A percentile compares a stretch with the other conserved stretches of the same genome.
Conservation (phyloP, 2,888 invertebrate species). For the Bellardia bayeri region DNA sequence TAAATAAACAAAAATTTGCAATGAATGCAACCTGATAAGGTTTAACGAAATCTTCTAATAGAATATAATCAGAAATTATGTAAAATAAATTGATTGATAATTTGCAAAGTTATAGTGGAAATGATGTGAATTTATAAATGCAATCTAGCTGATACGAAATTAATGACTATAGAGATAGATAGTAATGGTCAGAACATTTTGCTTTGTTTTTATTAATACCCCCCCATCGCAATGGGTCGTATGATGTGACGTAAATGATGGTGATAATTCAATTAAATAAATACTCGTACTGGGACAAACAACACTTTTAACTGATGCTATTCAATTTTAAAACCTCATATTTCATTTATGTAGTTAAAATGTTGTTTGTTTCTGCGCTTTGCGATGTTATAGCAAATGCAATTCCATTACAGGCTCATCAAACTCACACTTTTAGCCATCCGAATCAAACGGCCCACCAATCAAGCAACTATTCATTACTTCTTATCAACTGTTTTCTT, state of each 20-base stretch:
- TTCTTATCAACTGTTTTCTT: conserved; percentile 29
- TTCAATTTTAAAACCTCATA: conserved; percentile 51
- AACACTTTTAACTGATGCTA: conserved; percentile 58
- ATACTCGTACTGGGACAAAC: conserved; percentile 14
- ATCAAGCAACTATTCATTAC: neutral
- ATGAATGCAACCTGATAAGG: neutral
- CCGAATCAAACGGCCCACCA: neutral
- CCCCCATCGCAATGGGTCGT: conserved; percentile 11
- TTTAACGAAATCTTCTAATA: conserved; percentile 19
- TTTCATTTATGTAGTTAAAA: conserved; percentile 39
- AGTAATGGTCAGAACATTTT: neutral
- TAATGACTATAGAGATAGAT: conserved; percentile 13
- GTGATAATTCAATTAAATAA: conserved; percentile 66
- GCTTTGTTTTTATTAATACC: conserved; percentile 1
- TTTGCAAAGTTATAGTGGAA: conserved; percentile 3
- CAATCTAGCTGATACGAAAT: conserved; percentile 2
- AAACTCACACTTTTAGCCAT: conserved; percentile 4
- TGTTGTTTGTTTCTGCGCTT: conserved; percentile 28
- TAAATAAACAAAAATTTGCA: no score
- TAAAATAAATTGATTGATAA: neutral
- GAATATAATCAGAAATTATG: neutral
- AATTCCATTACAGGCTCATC: conserved; percentile 36
- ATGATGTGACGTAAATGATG: conserved; percentile 60
- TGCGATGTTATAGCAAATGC: conserved; percentile 27
- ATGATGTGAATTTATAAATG: conserved; percentile 39